Evolutionary conservation across 2,113 vertebrate species (phyloP).

Genomic region (Sigmodon hispidus): DNA sequence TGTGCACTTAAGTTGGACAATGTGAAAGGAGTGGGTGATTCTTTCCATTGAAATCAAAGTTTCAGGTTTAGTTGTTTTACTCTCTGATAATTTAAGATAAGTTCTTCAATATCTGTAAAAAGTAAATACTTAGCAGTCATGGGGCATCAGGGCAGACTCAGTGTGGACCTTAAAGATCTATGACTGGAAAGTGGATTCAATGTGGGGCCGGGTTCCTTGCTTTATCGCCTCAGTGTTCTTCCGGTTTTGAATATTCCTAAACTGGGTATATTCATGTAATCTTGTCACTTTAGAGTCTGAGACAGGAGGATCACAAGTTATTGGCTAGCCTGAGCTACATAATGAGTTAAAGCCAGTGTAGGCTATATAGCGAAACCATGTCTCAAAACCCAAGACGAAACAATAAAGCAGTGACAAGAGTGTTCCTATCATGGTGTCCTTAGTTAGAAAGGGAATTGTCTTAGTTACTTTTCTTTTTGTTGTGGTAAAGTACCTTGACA

Average conservation of each 20-base stretch:
- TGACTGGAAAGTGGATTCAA: conserved; percentile 10
- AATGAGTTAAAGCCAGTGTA: neutral
- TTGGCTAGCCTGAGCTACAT: neutral
- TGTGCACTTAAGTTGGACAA: conserved; percentile 29
- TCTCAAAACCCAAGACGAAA: neutral
- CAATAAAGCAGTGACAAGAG: neutral
- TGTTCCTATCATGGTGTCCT: neutral
- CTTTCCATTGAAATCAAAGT: conserved; percentile 37
- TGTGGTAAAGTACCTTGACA: neutral
- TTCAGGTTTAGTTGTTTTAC: conserved; percentile 33
- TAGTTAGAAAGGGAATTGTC: neutral
- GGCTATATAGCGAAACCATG: no score
- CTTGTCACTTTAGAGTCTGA: neutral
- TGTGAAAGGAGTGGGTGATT: conserved; percentile 34
- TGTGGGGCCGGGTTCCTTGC: neutral
- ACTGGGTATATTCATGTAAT: neutral
- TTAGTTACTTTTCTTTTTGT: neutral
- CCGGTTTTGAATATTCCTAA: neutral
- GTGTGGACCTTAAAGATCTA: conserved; percentile 30
- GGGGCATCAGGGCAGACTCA: neutral
- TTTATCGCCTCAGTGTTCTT: conserved; percentile 32
- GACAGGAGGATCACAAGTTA: neutral
- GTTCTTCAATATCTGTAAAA: conserved; percentile 4
- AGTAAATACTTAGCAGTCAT: neutral
- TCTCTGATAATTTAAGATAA: neutral